Base-by-base conservation (phyloP, 30 jellyfish, hydroid and myxozoan species). In the Euphysa ruthae region DNA sequence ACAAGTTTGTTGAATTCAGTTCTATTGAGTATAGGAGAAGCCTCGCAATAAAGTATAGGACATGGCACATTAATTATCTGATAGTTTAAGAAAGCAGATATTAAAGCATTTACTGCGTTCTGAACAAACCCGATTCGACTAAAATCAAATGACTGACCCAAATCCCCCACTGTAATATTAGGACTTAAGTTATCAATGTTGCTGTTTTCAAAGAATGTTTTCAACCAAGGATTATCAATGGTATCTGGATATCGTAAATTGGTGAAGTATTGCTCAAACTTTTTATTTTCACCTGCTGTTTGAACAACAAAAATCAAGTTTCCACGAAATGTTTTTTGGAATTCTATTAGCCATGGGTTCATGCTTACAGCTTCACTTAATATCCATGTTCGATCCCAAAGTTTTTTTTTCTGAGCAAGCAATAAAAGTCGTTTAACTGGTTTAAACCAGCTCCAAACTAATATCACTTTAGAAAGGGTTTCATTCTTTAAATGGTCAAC, bases 321-420 rank as follows among this genome's bases (percentile, higher is more conserved):
- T 21, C 80, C 80, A 21, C 21, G 20, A 29, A 43, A 29, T 13
- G 46, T 30, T n/a, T 68, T 22, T 30, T 23, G 23, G 20, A 20
- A 21, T 23, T 63, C 57, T 7, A 42, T 16, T 23, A 43, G 50
- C 80, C 69, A 43, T 1, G 1, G 30, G 22, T 44, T 38, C n/a
- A 34, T 20, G 6, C 80, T 69, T 43, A 34, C 46, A 49, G 50
- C 80, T 49, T 68, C 80, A 34, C 75, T 68, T 26, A 68, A 8
- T 30, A 68, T 35, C 80, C 80, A 68, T 6, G 32, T 52, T 20
- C 26, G 22, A 7, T 44, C 34, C 21, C 23, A 19, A n/a, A 63
- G 18, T 7, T 42, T 42, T 14, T 44, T 16, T 26, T 63, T 42
- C 35, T 24, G 23, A 19, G 77, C 61, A 14, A 6, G 22, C 16